These are phyloP conservation scores for Mus minutoides DNA, from an alignment of 2,797 vertebrate species.

Conservation along the genomic window DNA sequence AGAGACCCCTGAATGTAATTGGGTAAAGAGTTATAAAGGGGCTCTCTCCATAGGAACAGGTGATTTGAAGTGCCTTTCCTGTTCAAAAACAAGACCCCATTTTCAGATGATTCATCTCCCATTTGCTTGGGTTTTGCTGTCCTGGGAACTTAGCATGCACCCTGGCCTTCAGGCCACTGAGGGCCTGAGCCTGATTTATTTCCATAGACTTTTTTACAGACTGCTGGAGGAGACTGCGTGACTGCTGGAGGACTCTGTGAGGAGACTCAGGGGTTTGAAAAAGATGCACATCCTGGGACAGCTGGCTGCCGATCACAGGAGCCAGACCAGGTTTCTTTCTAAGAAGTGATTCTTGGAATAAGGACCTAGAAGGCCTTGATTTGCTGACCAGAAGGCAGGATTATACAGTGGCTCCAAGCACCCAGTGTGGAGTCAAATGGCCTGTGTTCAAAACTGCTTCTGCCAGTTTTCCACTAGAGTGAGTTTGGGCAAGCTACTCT, in stretches of 20 bases:
- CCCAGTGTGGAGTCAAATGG: background rate
- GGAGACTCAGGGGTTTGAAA: background rate
- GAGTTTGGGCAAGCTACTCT: slow-evolving; percentile 1
- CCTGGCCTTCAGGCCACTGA: slow-evolving; percentile 40
- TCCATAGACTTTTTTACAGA: background rate
- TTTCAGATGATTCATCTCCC: slow-evolving; percentile 64
- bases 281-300: background rate
- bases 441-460: slow-evolving; percentile 8
- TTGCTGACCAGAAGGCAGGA: background rate
- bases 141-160: slow-evolving; percentile 10
- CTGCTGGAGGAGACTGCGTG: no score
- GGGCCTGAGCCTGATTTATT: slow-evolving; percentile 43
- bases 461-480: background rate
- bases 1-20: slow-evolving; percentile 65
- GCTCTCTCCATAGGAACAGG: slow-evolving; percentile 53
- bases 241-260: no score
- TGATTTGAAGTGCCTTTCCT: slow-evolving; percentile 70
- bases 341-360: slow-evolving; percentile 47
- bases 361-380: background rate
- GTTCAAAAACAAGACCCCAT: slow-evolving; percentile 57
- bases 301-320: background rate
- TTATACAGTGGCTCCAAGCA: background rate
- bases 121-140: slow-evolving; percentile 44
- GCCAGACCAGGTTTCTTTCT: slow-evolving; percentile 41
- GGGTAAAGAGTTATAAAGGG: slow-evolving; percentile 70